A percentile compares a stretch with the other conserved stretches of the same genome.
Evolutionary conservation across 2,888 invertebrate species (phyloP).

Genomic region (Stenotaenia linearis): DNA sequence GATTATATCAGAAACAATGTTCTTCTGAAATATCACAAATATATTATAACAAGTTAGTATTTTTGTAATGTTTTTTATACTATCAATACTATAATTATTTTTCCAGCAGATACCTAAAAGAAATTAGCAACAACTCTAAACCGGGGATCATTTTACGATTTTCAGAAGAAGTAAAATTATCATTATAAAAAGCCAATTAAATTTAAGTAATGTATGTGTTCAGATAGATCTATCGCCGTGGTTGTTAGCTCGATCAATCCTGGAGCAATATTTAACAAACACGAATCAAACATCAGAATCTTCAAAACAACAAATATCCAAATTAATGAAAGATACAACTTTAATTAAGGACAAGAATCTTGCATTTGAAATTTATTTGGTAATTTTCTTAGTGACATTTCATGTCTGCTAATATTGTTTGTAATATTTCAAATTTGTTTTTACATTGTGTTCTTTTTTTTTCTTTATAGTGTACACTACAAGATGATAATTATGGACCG

Average conservation of each 20-base stretch:
- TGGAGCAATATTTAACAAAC: background rate
- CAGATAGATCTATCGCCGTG: background rate
- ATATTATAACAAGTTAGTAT: background rate
- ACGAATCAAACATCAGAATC: constrained; percentile 34
- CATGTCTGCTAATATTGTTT: too few species aligned
- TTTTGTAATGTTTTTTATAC: background rate
- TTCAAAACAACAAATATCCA: constrained; percentile 50
- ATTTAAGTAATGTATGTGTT: background rate
- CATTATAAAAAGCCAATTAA: background rate
- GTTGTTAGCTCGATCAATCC: background rate
- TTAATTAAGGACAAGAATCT: constrained; percentile 64
- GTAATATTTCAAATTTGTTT: background rate
- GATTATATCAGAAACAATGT: background rate
- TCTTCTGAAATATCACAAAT: background rate
- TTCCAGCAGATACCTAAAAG: background rate
- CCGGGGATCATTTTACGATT: background rate
- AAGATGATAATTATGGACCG: constrained; percentile 80
- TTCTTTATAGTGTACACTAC: constrained; percentile 63
- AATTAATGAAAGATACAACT: constrained; percentile 64
- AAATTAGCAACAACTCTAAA: background rate
- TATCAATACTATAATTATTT: background rate
- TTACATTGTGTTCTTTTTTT: constrained; percentile 38
- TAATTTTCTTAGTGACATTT: constrained; percentile 45
- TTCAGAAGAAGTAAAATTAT: background rate
- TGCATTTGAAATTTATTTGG: constrained; percentile 68